phyloP scores from a whole-genome alignment of 2,113 vertebrate genomes.

The Lonchura striata region DNA sequence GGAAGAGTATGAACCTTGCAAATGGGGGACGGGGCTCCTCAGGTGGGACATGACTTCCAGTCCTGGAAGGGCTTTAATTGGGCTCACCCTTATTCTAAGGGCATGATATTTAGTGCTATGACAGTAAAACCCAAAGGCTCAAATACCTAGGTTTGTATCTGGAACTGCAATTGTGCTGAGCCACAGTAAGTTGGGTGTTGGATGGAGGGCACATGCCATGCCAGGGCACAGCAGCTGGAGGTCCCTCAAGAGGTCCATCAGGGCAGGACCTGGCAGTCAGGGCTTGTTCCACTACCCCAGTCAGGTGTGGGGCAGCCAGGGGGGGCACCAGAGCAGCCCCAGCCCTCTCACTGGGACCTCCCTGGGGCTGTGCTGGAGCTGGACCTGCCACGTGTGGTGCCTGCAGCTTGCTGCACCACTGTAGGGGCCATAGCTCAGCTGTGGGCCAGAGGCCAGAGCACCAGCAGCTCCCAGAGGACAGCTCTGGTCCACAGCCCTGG shows the following conservation, averaged over 20 bases:
- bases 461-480: neutral
- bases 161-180: neutral
- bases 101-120: neutral
- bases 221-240: fast-evolving
- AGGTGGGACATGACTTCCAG: neutral
- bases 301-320: fast-evolving
- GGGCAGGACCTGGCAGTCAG: neutral
- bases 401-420: neutral
- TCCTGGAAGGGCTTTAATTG: neutral
- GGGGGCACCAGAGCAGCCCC: neutral
- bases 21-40: fast-evolving
- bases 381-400: fast-evolving
- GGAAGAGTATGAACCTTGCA: fast-evolving
- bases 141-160: neutral
- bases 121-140: neutral
- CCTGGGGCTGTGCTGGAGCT: neutral
- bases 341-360: fast-evolving
- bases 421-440: neutral
- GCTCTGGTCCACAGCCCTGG: neutral
- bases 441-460: neutral
- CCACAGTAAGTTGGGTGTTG: neutral
- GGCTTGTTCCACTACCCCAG: fast-evolving
- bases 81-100: neutral
- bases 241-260: neutral
- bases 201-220: fast-evolving